Evolutionary conservation across 2,888 invertebrate genomes (phyloP), one percentile per base, ranked within the genome.

Genomic region (Metacarcinus magister): DNA sequence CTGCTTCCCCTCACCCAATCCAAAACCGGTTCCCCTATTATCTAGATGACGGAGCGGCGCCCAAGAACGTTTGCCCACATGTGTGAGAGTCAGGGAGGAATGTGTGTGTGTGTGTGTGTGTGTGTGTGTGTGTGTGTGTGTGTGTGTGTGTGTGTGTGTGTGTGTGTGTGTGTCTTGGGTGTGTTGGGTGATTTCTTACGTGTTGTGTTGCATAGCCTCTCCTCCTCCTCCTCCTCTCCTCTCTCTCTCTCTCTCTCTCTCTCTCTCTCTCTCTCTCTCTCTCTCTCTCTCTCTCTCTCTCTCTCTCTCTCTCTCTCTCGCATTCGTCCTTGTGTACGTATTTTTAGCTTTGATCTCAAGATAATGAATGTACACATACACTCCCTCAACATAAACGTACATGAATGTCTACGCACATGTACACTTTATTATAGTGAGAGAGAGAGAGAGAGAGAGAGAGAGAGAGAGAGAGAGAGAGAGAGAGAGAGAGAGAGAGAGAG

Each of bases 21-120:
- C 43, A 44, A 94, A 94, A 94, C 94, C 94, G 89, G 94, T 94
- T 94, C 94, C 87, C 19, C 48, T 43, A 94, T 94, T 89, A 94
- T 89, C 44, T 48, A 54, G 94, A 94, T 94, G 94, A 94, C 89
- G 82, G 28, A 82, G 39, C 87, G 48, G 23, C 46, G 39, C 48
- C 54, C 43, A 54, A 94, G 94, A 94, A 48, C 87, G 94, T 87
- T 94, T 94, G 87, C 28, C 87, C 94, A 94, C 89, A 54, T 94
- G 94, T 93, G 93, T 54, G 93, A n/a, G 28, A 23, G 54, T 32
- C 32, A 32, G 92, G n/a, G 28, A 28, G 90, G 43, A n/a, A n/a
- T 23, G n/a, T n/a, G 48, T 92, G 46, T 46, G 92, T 46, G 67
- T 43, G 92, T 46, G 44, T 92, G 92, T 93, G 75, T 75, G 93